Conservation (phyloP, 1,140 invertebrate genomes). For the Drosophila ananassae region DNA sequence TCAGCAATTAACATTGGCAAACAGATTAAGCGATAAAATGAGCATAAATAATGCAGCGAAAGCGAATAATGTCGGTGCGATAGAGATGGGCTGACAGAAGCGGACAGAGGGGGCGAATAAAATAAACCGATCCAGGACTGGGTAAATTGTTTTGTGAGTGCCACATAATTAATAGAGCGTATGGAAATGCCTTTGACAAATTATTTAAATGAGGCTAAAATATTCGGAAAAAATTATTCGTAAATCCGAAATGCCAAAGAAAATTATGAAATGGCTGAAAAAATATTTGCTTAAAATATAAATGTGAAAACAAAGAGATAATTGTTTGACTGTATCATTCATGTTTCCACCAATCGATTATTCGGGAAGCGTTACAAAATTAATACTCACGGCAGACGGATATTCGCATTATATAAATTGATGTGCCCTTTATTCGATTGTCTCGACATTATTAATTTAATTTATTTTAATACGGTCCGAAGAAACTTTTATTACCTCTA, state of each 20-base stretch:
- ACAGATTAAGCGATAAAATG: constrained; percentile 73
- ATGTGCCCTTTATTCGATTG: too few species aligned
- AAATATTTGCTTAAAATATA: constrained; percentile 37
- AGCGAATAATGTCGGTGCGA: constrained; percentile 8
- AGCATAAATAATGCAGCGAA: constrained; percentile 60
- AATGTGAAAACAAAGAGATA: neutral
- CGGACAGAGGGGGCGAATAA: neutral
- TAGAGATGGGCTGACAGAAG: neutral
- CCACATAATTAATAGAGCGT: constrained; percentile 76
- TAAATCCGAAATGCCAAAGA: constrained; percentile 36
- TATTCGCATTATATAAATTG: neutral
- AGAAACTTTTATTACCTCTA: neutral
- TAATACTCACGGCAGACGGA: constrained; percentile 6
- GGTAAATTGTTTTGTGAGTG: constrained; percentile 24
- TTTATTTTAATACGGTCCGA: neutral
- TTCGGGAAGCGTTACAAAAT: constrained; percentile 12
- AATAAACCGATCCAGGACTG: constrained; percentile 8
- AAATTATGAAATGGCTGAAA: constrained; percentile 42
- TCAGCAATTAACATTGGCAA: constrained; percentile 74
- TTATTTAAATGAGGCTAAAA: constrained; percentile 65
- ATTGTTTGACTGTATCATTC: constrained; percentile 10
- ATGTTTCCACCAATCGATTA: constrained; percentile 20
- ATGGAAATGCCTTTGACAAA: constrained; percentile 59
- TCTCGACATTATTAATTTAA: too few species aligned
- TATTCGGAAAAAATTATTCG: constrained; percentile 46